Evolutionary conservation across 2,113 vertebrate species (phyloP), one percentile per base, ranked within the genome.

Genomic region (Brachypodius melanocephalos): DNA sequence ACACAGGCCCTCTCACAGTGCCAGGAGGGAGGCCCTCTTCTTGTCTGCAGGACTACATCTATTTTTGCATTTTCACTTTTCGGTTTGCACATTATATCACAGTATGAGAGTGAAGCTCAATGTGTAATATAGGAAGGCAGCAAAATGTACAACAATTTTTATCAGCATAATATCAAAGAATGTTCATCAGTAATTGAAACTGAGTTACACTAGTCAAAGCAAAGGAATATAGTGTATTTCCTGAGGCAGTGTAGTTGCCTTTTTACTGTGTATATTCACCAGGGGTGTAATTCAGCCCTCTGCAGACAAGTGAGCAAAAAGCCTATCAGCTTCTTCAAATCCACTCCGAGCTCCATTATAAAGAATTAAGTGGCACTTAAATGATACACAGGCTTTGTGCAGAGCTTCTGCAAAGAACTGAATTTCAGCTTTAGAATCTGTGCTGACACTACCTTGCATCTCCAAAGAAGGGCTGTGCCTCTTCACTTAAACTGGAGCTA

Each of bases 311-410:
- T 36, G 34, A 91, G 85, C 81, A 96, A 95, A 96, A 95, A 96
- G 78, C 90, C 82, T 29, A 88, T 77, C 85, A 77, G 59, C 77
- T 72, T 91, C 67, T 63, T 94, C 71, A 95, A 83, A 95, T n/a
- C 43, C 51, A 71, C 75, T 93, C 72, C 2, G 32, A 82, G 63
- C 55, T 89, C 78, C 59, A 93, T 93, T 90, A 63, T 80, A 62
- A 90, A 89, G 89, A 96, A 93, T 88, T 93, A 96, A 79, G 79
- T 92, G 92, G 79, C 72, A 90, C 85, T 96, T 92, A 93, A 91
- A 90, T 31, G 89, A 86, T 91, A 76, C 75, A 74, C 22, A 88
- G 78, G 32, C 63, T 89, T 94, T 91, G 67, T 77, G 46, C 24
- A 85, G 72, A 58, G 51, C 52, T 87, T 84, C 91, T 86, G 36